Percentiles rank a stretch among this genome's conserved stretches.
Evolutionary conservation across 2,888 invertebrate genomes (phyloP).

Genomic region (Drosophila villosipedis): DNA sequence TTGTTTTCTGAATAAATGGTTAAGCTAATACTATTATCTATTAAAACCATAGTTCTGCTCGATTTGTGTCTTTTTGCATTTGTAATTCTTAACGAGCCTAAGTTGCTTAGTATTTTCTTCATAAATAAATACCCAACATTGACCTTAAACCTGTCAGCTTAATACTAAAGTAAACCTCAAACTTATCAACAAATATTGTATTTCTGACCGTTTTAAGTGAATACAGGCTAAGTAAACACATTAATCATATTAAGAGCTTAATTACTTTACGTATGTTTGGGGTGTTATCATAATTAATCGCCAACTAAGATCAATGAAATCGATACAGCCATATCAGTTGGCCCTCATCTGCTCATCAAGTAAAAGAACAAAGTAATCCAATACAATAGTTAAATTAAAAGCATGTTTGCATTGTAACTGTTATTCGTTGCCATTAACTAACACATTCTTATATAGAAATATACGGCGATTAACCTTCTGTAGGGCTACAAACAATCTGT

Average conservation of each 20-base stretch:
- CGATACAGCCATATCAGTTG: constrained; percentile 36
- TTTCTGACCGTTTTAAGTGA: constrained; percentile 25
- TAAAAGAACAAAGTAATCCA: constrained; percentile 22
- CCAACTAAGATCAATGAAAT: constrained; percentile 34
- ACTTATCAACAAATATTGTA: background rate
- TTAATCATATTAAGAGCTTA: constrained; percentile 46
- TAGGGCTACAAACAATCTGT: constrained; percentile 19
- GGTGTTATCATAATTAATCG: constrained; percentile 58
- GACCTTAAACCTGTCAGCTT: background rate
- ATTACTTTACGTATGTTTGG: constrained; percentile 46
- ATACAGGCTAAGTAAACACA: background rate
- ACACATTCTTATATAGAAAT: constrained; percentile 4
- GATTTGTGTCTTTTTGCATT: background rate
- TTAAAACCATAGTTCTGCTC: background rate
- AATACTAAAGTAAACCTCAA: background rate
- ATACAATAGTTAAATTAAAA: constrained; percentile 16
- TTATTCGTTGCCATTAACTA: constrained; percentile 39
- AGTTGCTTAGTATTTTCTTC: background rate
- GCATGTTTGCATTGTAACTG: constrained; percentile 30
- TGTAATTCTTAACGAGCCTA: too few species aligned
- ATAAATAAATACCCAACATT: background rate
- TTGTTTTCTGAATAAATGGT: background rate
- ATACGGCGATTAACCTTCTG: constrained; percentile 23
- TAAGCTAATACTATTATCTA: background rate
- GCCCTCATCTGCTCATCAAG: constrained; percentile 28